Percentiles rank a stretch among this genome's conserved stretches.
Conservation (phyloP, 2,797 vertebrate species). For the Falco concolor region DNA sequence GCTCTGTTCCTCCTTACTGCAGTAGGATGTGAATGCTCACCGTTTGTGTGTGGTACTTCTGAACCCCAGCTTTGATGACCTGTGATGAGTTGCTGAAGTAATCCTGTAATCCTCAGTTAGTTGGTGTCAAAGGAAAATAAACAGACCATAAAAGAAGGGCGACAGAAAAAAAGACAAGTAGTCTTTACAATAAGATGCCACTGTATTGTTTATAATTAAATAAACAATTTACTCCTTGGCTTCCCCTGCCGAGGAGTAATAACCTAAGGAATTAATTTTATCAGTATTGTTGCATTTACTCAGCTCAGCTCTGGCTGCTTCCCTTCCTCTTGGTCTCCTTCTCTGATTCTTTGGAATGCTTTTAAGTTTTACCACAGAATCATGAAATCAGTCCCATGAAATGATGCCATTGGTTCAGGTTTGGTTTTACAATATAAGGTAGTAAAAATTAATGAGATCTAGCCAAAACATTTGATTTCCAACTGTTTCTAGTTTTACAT, state of each 20-base stretch:
- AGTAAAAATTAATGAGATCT: constrained; percentile 1
- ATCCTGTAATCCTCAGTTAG: constrained; percentile 40
- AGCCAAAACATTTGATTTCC: constrained; percentile 3
- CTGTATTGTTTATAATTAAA: not conserved
- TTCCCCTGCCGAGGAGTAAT: constrained; percentile 9
- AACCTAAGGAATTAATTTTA: constrained; percentile 38
- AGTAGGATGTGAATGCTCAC: not conserved
- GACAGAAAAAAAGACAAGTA: not conserved
- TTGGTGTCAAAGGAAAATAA: constrained; percentile 15
- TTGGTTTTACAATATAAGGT: not conserved
- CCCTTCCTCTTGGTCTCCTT: not conserved
- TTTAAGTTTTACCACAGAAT: constrained; percentile 31
- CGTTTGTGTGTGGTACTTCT: not conserved
- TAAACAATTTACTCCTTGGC: not conserved
- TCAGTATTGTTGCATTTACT: constrained; percentile 14
- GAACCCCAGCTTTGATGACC: constrained; percentile 6
- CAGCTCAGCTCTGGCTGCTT: constrained; percentile 1
- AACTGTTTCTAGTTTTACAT: not conserved
- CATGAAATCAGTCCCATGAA: not conserved
- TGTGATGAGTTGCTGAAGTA: constrained; percentile 27
- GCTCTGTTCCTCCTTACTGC: not conserved
- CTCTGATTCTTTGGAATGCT: constrained; percentile 42
- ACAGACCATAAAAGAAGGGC: not conserved
- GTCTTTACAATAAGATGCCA: constrained; percentile 23
- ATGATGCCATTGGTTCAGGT: not conserved